A percentile compares a stretch with the other conserved stretches of the same genome.
Conservation (phyloP, 1,140 invertebrate genomes). For the Drosophila sturtevanti region DNA sequence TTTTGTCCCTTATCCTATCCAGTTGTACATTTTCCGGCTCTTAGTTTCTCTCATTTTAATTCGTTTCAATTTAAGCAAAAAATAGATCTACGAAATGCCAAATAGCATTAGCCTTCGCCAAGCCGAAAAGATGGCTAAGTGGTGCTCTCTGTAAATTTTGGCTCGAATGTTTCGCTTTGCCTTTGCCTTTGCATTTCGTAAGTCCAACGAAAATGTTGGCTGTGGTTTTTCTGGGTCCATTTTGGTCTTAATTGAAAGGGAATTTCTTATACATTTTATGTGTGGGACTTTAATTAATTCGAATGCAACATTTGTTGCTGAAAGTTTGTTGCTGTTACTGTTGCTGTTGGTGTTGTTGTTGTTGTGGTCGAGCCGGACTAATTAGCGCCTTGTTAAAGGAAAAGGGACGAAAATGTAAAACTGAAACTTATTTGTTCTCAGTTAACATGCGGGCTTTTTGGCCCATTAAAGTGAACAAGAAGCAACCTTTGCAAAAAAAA, state of each 20-base stretch:
- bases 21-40: conserved; percentile 17
- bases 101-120: conserved; percentile 12
- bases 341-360: background rate
- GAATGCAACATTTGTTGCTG: conserved; percentile 48
- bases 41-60: conserved; percentile 15
- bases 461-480: conserved; percentile 35
- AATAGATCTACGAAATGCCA: conserved; percentile 18
- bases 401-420: conserved; percentile 7
- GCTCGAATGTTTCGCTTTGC: too few relatives aligned
- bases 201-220: background rate
- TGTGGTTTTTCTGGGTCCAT: background rate
- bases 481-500: conserved; percentile 38
- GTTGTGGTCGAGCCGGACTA: conserved; percentile 39
- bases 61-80: conserved; percentile 14
- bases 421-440: conserved; percentile 29
- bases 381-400: conserved; percentile 62
- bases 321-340: conserved; percentile 27
- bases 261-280: conserved; percentile 39
- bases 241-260: conserved; percentile 64
- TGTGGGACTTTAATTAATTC: conserved; percentile 62
- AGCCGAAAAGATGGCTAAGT: conserved; percentile 14
- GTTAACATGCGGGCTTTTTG: conserved; percentile 39
- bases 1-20: background rate
- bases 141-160: background rate
- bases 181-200: conserved; percentile 12